These are phyloP conservation scores for Pedetes capensis DNA, from an alignment of 2,113 vertebrate genomes.

Conservation along the genomic window DNA sequence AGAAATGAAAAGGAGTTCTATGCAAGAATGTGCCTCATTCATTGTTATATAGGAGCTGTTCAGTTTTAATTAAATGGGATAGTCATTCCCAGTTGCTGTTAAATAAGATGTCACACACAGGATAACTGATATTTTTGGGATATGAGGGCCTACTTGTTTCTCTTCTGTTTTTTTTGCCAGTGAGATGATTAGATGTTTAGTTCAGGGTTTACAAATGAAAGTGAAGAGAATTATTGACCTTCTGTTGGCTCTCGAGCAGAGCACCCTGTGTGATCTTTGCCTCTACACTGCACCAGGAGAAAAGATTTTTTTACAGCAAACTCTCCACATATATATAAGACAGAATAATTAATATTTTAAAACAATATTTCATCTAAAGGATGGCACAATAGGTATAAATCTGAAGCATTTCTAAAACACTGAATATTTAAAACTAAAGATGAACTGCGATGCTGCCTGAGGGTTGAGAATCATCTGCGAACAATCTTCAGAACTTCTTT, in stretches of 20 bases:
- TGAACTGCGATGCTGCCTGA: neutral
- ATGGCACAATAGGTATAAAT: neutral
- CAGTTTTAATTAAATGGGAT: conserved; percentile 61
- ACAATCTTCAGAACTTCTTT: neutral
- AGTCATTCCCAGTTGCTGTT: neutral
- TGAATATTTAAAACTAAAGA: conserved; percentile 22
- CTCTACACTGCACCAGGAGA: neutral
- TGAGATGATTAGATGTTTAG: conserved; percentile 40
- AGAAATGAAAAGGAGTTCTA: neutral
- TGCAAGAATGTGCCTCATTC: conserved; percentile 15
- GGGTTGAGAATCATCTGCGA: neutral
- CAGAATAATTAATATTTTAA: conserved; percentile 4
- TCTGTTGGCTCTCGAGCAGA: conserved; percentile 45
- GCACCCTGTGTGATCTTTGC: neutral
- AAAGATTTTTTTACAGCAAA: neutral
- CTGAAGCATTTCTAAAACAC: neutral
- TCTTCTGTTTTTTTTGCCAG: conserved; percentile 40
- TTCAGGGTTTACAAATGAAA: conserved; percentile 28
- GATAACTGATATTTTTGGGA: conserved; percentile 7
- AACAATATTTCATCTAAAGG: neutral
- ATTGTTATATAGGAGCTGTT: conserved; percentile 45
- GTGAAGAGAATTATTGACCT: conserved; percentile 35
- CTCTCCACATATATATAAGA: neutral
- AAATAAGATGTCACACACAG: conserved; percentile 17
- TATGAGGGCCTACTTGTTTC: neutral